Evolutionary conservation across 2,797 vertebrate genomes (phyloP).

Genomic region (Botia kubotai): DNA sequence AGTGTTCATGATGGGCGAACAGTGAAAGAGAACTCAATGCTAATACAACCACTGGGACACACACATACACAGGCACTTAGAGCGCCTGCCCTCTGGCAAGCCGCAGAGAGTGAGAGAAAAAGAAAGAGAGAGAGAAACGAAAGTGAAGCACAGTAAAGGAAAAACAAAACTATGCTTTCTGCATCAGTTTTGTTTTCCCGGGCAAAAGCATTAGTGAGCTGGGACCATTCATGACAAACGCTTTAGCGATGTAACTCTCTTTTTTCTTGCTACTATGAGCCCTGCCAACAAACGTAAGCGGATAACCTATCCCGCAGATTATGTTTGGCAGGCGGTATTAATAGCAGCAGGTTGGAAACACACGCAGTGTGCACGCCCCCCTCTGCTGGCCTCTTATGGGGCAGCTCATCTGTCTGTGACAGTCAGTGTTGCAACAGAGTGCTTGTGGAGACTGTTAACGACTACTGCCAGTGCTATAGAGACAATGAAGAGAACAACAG

Average conservation of each 20-base stretch:
- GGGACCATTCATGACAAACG: conserved; percentile 18
- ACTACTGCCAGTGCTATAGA: conserved; percentile 36
- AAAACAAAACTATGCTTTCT: conserved; percentile 74
- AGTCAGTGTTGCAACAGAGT: conserved; percentile 65
- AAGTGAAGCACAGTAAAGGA: conserved; percentile 36
- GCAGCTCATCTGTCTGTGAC: conserved; percentile 74
- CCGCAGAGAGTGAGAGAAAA: conserved; percentile 35
- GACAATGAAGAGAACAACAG: not conserved
- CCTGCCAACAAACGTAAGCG: conserved; percentile 83
- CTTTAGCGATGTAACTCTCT: conserved; percentile 67
- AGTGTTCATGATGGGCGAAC: conserved; percentile 80
- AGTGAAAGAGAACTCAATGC: conserved; percentile 49
- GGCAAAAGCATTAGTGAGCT: conserved; percentile 49
- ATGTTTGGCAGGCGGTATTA: conserved; percentile 90
- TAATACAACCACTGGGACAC: conserved; percentile 58
- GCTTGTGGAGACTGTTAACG: conserved; percentile 41
- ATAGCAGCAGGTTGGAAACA: conserved; percentile 84
- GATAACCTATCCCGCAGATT: conserved; percentile 85
- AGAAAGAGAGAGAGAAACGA: conserved; percentile 40
- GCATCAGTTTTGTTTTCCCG: conserved; percentile 72
- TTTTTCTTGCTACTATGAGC: conserved; percentile 54
- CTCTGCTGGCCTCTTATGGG: conserved; percentile 55
- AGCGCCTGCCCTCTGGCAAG: conserved; percentile 60
- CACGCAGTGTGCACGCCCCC: conserved; percentile 46
- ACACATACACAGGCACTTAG: conserved; percentile 49